Conservation (phyloP, 2,888 invertebrate genomes). For the Fabriciana adippe region DNA sequence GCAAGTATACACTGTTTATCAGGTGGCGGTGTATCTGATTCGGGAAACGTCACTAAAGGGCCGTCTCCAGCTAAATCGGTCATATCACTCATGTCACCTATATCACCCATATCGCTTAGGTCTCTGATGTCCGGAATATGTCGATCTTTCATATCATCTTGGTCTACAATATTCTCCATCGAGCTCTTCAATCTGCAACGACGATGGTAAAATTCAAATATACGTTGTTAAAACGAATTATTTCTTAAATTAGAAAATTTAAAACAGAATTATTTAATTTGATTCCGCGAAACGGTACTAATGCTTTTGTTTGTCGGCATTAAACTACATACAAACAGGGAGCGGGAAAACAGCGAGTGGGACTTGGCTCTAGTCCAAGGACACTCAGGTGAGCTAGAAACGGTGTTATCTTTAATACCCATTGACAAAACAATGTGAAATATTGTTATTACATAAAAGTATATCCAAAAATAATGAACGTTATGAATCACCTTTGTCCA, state of each 20-base stretch:
- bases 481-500: conserved; percentile 64
- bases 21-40: conserved; percentile 88
- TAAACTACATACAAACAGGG: conserved; percentile 75
- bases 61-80: conserved; percentile 77
- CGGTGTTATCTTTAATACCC: conserved; percentile 57
- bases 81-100: conserved; percentile 78
- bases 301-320: conserved; percentile 77
- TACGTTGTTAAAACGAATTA: background rate
- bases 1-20: conserved; percentile 73
- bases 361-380: conserved; percentile 76
- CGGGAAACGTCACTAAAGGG: conserved; percentile 91
- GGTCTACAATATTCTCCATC: conserved; percentile 90
- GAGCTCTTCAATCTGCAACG: conserved; percentile 82
- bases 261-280: conserved; percentile 26
- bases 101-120: conserved; percentile 74
- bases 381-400: conserved; percentile 76
- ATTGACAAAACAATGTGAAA: conserved; percentile 53
- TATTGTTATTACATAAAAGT: conserved; percentile 44
- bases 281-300: conserved; percentile 59
- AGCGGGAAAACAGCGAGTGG: conserved; percentile 68
- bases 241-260: conserved; percentile 10
- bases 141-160: conserved; percentile 75
- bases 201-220: background rate
- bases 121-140: conserved; percentile 76
- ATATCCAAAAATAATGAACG: conserved; percentile 39